Evolutionary conservation across 2,888 invertebrate species (phyloP).

Genomic region (Polyommatus iphigenia): DNA sequence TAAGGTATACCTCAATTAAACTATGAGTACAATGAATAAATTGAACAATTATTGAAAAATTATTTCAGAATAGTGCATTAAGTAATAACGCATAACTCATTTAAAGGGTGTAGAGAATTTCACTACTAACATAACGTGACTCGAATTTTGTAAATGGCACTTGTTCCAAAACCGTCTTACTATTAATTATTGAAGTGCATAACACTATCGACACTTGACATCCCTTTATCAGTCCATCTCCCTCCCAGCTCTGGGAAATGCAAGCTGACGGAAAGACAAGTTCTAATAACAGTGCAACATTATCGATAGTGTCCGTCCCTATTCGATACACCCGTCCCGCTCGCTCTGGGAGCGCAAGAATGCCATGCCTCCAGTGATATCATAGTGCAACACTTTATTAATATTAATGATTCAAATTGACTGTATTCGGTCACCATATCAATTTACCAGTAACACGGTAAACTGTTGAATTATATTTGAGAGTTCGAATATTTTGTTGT

Average conservation of each 20-base stretch:
- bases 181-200: too few relatives aligned
- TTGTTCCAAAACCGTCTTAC: too few relatives aligned
- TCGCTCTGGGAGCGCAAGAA: constrained; percentile 45
- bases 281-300: background rate
- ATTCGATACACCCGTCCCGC: constrained; percentile 42
- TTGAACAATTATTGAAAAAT: too few relatives aligned
- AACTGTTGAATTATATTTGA: background rate
- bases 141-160: too few relatives aligned
- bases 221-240: constrained; percentile 2
- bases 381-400: constrained; percentile 33
- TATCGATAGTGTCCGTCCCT: constrained; percentile 4
- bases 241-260: constrained; percentile 1
- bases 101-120: too few relatives aligned
- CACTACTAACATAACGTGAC: too few relatives aligned
- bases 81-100: too few relatives aligned
- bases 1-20: too few relatives aligned
- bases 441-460: background rate
- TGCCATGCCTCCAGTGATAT: constrained; percentile 35
- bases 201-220: background rate
- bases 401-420: constrained; percentile 28
- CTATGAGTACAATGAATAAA: too few relatives aligned
- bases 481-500: background rate
- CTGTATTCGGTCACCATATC: background rate
- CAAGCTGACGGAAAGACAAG: constrained; percentile 7
- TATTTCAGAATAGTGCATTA: too few relatives aligned